A percentile compares a stretch with the other conserved stretches of the same genome.
Conservation (phyloP, 2,113 vertebrate genomes). For the Porphyrio hochstetteri region DNA sequence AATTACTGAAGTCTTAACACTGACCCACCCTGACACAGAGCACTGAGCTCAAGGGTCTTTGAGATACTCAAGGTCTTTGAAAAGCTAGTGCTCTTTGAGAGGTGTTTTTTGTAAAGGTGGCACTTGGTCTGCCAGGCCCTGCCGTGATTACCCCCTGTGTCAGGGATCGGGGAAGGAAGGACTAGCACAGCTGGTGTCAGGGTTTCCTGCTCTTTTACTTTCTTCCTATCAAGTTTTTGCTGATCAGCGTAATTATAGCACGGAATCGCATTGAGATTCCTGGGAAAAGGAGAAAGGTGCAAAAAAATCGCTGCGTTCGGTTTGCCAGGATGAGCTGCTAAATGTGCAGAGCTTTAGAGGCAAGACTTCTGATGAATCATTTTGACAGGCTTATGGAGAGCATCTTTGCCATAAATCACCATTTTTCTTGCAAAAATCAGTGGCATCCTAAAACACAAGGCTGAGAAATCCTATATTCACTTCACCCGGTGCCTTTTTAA, state of each 20-base stretch:
- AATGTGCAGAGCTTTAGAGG: conserved; percentile 21
- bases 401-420: conserved; percentile 12
- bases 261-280: not conserved
- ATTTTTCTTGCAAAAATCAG: conserved; percentile 24
- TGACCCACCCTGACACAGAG: not conserved
- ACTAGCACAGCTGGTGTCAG: not conserved
- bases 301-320: not conserved
- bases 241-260: not conserved
- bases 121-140: not conserved
- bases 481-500: not conserved
- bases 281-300: not conserved
- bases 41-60: not conserved
- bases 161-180: not conserved
- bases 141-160: accelerated
- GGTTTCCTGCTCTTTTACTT: not conserved
- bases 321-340: conserved; percentile 13
- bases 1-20: not conserved
- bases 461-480: conserved; percentile 4
- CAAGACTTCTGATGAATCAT: conserved; percentile 15
- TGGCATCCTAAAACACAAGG: not conserved
- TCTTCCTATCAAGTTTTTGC: not conserved
- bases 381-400: conserved; percentile 24
- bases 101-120: not conserved
- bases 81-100: not conserved
- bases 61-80: not conserved